Base-by-base conservation (phyloP, 2,888 invertebrate species). In the Podabrus alpinus region DNA sequence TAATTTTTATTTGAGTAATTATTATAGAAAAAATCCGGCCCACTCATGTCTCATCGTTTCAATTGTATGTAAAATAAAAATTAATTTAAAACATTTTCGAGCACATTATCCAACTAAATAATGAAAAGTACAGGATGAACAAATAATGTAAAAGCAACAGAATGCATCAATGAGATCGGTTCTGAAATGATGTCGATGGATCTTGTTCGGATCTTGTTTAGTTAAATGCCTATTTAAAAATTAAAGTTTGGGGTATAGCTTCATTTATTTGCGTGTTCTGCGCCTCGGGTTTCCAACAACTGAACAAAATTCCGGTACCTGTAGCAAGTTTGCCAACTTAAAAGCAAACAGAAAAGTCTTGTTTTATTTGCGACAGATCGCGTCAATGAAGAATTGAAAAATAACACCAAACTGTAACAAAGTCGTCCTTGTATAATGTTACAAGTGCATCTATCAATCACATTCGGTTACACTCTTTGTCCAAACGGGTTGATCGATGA, bases 381-480 rank as follows among this genome's bases (percentile, higher is more conserved):
- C 25, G 21, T 67, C 19, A 29, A 59, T 60, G 19, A 67, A 68
- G 60, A 67, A 72, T 72, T 68, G 72, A 72, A 72, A 68, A 72
- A 68, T 68, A 72, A 72, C 72, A 67, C 61, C 16, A 64, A 68
- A 67, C 68, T 72, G 67, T 72, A 45, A 67, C 72, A 66, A 72
- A 72, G 67, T 72, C 68, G 67, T 72, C 72, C 72, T 62, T 68
- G 61, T 24, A 72, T 68, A 68, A 67, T 72, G 68, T 71, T 66
- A 66, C 62, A 60, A 68, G 60, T 68, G 72, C 72, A 72, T 72
- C 72, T 72, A 72, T 72, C 72, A 72, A 72, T 72, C 72, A 72
- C 72, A 72, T 45, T 68, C 72, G 60, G 67, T 67, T 68, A 66
- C 67, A 61, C 61, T 72, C 72, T 72, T 72, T 72, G 72, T 72